phyloP scores from a whole-genome alignment of 2,113 vertebrate species.

The Gopherus evgoodei region DNA sequence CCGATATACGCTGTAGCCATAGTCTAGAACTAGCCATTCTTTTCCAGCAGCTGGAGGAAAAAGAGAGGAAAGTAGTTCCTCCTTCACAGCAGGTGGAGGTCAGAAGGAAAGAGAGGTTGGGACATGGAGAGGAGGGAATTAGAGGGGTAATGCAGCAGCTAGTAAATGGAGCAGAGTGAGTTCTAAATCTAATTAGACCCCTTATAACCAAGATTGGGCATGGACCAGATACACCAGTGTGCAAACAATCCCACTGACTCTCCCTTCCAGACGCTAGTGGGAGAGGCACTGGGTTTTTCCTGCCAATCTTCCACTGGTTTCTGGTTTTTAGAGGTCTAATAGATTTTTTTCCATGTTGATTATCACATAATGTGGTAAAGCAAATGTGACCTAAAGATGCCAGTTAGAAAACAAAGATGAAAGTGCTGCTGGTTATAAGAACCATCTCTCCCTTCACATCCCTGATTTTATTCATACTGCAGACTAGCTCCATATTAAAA shows the following conservation, averaged over 20 bases:
- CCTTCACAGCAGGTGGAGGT: neutral
- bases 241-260: neutral
- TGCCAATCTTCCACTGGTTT: neutral
- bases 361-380: neutral
- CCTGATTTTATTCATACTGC: neutral
- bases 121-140: neutral
- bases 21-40: neutral
- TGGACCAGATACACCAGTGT: neutral
- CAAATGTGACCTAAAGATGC: neutral
- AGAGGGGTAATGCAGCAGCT: neutral
- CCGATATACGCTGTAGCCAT: neutral
- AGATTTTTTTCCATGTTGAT: neutral
- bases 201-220: neutral
- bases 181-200: neutral
- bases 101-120: neutral
- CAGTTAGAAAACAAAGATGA: neutral
- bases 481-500: no score
- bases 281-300: neutral
- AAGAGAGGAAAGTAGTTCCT: conserved; percentile 40
- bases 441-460: neutral
- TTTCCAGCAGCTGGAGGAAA: neutral
- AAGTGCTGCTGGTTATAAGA: neutral
- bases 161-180: neutral
- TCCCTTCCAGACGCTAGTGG: neutral
- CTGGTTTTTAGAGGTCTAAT: neutral